A percentile compares a stretch with the other conserved stretches of the same genome.
phyloP scores from a whole-genome alignment of 2,888 invertebrate species.

The Boloria euphrosyne region DNA sequence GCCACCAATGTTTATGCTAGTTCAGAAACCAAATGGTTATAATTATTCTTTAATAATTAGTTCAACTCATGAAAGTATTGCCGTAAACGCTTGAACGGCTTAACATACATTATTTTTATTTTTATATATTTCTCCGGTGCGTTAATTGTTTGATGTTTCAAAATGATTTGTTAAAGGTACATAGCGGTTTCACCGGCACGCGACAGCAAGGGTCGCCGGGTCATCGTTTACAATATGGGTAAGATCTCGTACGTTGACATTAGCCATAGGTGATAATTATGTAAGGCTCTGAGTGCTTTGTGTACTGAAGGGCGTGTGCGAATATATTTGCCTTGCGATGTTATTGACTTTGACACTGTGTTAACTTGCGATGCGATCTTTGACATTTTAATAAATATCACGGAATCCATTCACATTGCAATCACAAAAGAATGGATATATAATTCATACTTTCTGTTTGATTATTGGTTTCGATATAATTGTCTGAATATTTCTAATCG shows the following conservation, averaged over 20 bases:
- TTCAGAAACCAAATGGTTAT: no score
- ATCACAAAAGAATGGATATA: neutral
- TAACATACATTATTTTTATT: no score
- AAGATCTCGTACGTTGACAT: conserved; percentile 53
- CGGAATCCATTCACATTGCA: neutral
- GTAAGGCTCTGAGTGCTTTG: conserved; percentile 20
- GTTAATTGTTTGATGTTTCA: no score
- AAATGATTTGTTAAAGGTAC: conserved; percentile 76
- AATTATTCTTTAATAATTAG: no score
- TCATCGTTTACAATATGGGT: conserved; percentile 86
- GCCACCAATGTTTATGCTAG: no score
- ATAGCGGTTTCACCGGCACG: conserved; percentile 88
- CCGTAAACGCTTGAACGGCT: no score
- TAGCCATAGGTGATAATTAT: conserved; percentile 39
- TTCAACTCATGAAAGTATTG: no score
- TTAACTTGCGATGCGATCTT: conserved; percentile 20
- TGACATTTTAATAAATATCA: conserved; percentile 11
- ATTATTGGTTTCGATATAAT: neutral
- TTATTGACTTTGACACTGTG: conserved; percentile 38
- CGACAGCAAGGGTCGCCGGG: conserved; percentile 87
- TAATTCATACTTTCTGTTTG: neutral
- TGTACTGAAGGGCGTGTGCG: conserved; percentile 25
- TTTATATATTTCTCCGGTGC: no score
- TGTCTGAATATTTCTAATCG: no score
- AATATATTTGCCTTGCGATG: conserved; percentile 27